Conservation (phyloP, 2,113 vertebrate genomes). For the Emydura subglobosa region DNA sequence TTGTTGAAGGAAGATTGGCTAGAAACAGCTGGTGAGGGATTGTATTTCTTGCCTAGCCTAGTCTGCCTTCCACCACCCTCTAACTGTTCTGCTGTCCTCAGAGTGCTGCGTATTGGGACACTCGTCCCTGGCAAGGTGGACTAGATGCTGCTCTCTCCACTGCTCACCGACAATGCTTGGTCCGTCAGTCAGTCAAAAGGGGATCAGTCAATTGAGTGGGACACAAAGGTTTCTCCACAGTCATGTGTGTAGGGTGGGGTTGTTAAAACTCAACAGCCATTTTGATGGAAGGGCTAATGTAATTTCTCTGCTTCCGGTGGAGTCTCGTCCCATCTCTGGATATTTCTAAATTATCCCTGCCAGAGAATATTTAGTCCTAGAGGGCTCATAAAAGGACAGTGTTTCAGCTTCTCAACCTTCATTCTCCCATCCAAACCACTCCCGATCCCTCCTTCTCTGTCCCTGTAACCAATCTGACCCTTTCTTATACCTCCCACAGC, state of each 20-base stretch:
- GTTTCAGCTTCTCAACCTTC: background rate
- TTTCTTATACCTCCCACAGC: background rate
- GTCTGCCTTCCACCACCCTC: background rate
- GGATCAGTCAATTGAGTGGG: background rate
- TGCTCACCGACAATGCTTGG: background rate
- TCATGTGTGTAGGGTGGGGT: background rate
- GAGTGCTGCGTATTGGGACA: rapidly evolving
- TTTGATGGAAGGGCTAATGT: background rate
- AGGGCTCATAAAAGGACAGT: background rate
- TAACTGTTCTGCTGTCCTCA: background rate
- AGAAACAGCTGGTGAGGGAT: background rate
- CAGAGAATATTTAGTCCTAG: background rate
- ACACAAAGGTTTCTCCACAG: background rate
- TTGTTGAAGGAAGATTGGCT: background rate
- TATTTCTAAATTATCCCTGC: background rate
- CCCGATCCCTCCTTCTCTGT: background rate
- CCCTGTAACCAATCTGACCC: rapidly evolving
- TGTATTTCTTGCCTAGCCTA: background rate
- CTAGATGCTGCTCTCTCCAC: background rate
- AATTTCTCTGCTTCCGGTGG: background rate
- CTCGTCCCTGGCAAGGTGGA: background rate
- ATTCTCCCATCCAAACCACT: background rate
- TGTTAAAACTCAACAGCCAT: background rate
- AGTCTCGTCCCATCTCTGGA: background rate
- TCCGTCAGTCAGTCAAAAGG: background rate